Evolutionary conservation across 2,797 vertebrate genomes (phyloP).

Genomic region (Spinus pinus): DNA sequence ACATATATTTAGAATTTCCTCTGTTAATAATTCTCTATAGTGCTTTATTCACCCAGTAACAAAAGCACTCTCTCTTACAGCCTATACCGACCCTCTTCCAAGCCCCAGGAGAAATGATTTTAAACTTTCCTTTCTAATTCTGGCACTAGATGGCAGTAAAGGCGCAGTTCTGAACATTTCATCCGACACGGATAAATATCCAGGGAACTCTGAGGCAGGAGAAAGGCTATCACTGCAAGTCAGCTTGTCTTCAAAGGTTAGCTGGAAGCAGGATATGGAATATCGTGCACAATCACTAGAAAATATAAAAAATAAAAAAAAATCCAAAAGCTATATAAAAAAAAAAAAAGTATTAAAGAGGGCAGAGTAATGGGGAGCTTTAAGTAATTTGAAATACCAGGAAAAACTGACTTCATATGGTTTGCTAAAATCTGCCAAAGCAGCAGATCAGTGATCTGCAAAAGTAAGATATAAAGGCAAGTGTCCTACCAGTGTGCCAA

Average conservation of each 20-base stretch:
- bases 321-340: neutral
- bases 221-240: neutral
- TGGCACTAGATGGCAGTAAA: conserved; percentile 75
- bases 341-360: neutral
- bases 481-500: neutral
- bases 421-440: conserved; percentile 25
- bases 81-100: neutral
- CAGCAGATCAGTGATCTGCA: neutral
- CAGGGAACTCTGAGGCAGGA: neutral
- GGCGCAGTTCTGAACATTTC: neutral
- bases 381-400: conserved; percentile 43
- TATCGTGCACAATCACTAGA: conserved; percentile 12
- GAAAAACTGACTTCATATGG: conserved; percentile 2
- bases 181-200: accelerated
- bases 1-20: neutral
- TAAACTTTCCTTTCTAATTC: neutral
- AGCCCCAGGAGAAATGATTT: neutral
- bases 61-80: neutral
- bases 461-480: conserved; percentile 20
- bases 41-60: neutral
- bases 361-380: neutral
- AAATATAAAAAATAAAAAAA: neutral
- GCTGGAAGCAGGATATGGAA: neutral
- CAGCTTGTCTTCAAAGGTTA: conserved; percentile 64
- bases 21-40: neutral